Evolutionary conservation across 2,797 vertebrate genomes (phyloP).

Genomic region (Parambassis ranga): DNA sequence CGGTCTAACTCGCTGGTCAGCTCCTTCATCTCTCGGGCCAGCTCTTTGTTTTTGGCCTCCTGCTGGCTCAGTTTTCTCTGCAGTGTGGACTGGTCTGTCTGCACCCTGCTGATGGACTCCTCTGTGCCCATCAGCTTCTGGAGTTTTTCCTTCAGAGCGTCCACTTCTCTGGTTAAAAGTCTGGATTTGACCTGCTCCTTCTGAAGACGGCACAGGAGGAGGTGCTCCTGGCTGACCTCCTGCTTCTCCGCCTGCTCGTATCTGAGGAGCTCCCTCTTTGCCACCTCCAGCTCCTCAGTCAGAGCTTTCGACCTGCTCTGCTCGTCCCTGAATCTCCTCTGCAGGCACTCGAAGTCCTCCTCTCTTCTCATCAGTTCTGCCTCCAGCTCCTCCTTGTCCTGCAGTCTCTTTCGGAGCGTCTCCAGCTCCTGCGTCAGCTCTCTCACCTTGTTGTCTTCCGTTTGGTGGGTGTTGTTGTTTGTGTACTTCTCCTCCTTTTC

Average conservation of each 20-base stretch:
- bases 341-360: constrained; percentile 87
- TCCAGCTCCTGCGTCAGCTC: constrained; percentile 93
- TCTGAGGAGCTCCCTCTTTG: constrained; percentile 87
- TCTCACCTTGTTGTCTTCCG: constrained; percentile 94
- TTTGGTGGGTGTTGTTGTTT: constrained; percentile 72
- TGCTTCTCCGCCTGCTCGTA: constrained; percentile 92
- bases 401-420: constrained; percentile 86
- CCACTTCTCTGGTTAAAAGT: constrained; percentile 89
- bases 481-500: constrained; percentile 79
- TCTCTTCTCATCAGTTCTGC: constrained; percentile 89
- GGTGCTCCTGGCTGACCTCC: constrained; percentile 89
- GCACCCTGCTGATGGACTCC: constrained; percentile 87
- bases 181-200: constrained; percentile 94
- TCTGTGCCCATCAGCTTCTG: constrained; percentile 91
- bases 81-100: constrained; percentile 85
- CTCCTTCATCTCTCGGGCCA: constrained; percentile 90
- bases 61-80: constrained; percentile 92
- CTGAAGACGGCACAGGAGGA: constrained; percentile 89
- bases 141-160: constrained; percentile 91
- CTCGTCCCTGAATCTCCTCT: constrained; percentile 85
- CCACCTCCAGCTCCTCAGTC: constrained; percentile 85
- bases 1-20: constrained; percentile 87
- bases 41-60: constrained; percentile 90
- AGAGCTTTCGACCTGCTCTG: constrained; percentile 83
- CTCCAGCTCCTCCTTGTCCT: constrained; percentile 90